Percentiles rank a stretch among this genome's conserved stretches.
Conservation (phyloP, 2,888 invertebrate species). For the Poecilobothrus nobilitatus region DNA sequence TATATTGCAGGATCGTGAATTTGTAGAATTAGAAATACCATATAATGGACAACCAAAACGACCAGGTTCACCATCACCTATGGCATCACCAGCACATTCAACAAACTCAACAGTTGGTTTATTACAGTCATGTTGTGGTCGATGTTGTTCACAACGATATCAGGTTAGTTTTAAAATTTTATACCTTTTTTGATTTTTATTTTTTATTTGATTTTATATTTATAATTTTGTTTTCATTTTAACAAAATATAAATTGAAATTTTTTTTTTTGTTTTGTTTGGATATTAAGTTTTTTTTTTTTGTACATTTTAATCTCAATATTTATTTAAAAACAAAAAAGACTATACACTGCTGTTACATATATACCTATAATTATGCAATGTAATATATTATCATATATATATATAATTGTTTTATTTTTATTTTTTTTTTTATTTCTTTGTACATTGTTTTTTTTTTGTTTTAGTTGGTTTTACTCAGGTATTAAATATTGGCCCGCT, state of each 20-base stretch:
- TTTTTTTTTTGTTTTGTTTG: background rate
- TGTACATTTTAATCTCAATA: too few species aligned
- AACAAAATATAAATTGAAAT: too few species aligned
- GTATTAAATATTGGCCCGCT: too few species aligned
- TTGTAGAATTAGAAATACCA: conserved; percentile 91
- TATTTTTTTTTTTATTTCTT: too few species aligned
- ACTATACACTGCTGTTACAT: too few species aligned
- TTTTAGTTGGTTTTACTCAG: too few species aligned
- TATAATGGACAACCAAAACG: conserved; percentile 90
- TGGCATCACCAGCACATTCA: conserved; percentile 80
- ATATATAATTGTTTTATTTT: too few species aligned
- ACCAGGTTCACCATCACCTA: conserved; percentile 79
- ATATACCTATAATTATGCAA: conserved; percentile 7
- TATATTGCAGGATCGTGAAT: conserved; percentile 75
- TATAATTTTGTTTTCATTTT: background rate
- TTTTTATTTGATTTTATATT: conserved; percentile 8
- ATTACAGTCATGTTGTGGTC: conserved; percentile 73
- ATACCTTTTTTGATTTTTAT: conserved; percentile 13
- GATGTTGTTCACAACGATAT: conserved; percentile 80
- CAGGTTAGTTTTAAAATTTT: conserved; percentile 51
- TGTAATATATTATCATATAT: too few species aligned
- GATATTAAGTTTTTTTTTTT: too few species aligned
- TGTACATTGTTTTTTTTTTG: too few species aligned
- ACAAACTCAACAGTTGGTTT: conserved; percentile 60
- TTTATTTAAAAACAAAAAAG: too few species aligned